phyloP scores from a whole-genome alignment of 2,888 invertebrate genomes.

The Drosophila leonis region DNA sequence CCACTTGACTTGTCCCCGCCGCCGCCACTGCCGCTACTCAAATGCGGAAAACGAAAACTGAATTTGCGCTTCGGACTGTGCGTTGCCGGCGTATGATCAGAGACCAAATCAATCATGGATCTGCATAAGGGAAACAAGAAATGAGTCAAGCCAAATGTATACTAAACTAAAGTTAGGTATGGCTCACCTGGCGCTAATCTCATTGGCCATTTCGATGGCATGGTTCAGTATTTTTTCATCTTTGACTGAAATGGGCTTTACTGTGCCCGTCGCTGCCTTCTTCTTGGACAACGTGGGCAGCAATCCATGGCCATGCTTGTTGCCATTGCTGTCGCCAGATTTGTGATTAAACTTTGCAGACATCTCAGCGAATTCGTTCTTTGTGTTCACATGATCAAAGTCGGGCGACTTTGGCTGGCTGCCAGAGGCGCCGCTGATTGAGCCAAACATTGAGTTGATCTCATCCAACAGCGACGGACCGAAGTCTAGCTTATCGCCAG shows the following conservation, averaged over 20 bases:
- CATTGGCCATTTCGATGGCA: conserved; percentile 96
- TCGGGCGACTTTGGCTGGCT: conserved; percentile 84
- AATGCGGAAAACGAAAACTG: conserved; percentile 90
- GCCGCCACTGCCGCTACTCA: conserved; percentile 76
- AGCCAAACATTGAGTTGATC: conserved; percentile 94
- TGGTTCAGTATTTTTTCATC: conserved; percentile 96
- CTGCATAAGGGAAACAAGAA: conserved; percentile 63
- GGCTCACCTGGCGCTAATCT: conserved; percentile 91
- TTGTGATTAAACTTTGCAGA: conserved; percentile 85
- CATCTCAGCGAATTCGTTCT: conserved; percentile 90
- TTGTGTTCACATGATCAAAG: conserved; percentile 88
- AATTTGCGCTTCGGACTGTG: conserved; percentile 91
- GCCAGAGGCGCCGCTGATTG: conserved; percentile 85
- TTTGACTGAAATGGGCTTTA: conserved; percentile 96
- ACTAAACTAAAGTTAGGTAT: too few relatives aligned
- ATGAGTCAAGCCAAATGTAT: background rate
- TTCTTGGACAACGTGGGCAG: conserved; percentile 78
- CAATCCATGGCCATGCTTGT: conserved; percentile 66
- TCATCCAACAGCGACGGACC: conserved; percentile 96
- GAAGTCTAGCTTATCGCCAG: conserved; percentile 88
- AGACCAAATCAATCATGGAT: conserved; percentile 88
- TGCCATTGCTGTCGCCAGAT: conserved; percentile 78
- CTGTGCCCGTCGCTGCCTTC: conserved; percentile 85
- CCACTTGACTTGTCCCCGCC: conserved; percentile 75
- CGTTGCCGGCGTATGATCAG: conserved; percentile 86